Evolutionary conservation across 1,140 invertebrate species (phyloP).

Genomic region (Drosophila obscura): DNA sequence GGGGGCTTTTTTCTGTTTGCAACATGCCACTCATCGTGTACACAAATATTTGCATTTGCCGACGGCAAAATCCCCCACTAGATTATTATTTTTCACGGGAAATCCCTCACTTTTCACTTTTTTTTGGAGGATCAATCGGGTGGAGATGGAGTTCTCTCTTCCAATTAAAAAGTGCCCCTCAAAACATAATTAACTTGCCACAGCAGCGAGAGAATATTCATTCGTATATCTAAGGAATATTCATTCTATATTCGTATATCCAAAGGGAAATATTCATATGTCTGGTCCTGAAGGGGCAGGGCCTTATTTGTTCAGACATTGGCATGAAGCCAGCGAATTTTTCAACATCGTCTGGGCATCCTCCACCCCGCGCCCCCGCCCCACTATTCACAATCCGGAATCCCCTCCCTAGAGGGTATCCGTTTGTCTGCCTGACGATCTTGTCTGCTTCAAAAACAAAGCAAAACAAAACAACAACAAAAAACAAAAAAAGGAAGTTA

Average conservation of each 20-base stretch:
- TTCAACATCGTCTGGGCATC: slow-evolving; percentile 50
- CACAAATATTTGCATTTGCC: slow-evolving; percentile 51
- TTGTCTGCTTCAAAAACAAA: slow-evolving; percentile 35
- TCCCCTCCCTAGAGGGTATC: slow-evolving; percentile 11
- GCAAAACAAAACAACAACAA: not conserved
- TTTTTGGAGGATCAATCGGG: slow-evolving; percentile 43
- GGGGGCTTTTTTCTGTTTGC: slow-evolving; percentile 50
- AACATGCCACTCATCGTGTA: slow-evolving; percentile 23
- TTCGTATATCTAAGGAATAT: slow-evolving; percentile 12
- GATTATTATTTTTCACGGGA: slow-evolving; percentile 6
- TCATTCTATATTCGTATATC: slow-evolving; percentile 15
- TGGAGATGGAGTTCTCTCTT: slow-evolving; percentile 19
- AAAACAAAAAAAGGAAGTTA: slow-evolving; percentile 37
- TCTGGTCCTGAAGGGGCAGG: slow-evolving; percentile 27
- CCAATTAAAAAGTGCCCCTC: slow-evolving; percentile 46
- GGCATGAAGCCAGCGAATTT: slow-evolving; percentile 60
- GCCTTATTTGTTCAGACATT: slow-evolving; percentile 60
- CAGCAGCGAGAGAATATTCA: slow-evolving; percentile 8
- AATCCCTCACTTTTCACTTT: not conserved
- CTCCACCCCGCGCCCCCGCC: too few relatives aligned
- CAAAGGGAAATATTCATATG: slow-evolving; percentile 25
- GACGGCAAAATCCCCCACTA: slow-evolving; percentile 51
- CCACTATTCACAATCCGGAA: not conserved
- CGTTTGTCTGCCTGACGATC: slow-evolving; percentile 28
- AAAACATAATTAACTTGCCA: slow-evolving; percentile 67